Conservation (phyloP, 2,888 invertebrate genomes). For the Drosophila pseudotalamancana region DNA sequence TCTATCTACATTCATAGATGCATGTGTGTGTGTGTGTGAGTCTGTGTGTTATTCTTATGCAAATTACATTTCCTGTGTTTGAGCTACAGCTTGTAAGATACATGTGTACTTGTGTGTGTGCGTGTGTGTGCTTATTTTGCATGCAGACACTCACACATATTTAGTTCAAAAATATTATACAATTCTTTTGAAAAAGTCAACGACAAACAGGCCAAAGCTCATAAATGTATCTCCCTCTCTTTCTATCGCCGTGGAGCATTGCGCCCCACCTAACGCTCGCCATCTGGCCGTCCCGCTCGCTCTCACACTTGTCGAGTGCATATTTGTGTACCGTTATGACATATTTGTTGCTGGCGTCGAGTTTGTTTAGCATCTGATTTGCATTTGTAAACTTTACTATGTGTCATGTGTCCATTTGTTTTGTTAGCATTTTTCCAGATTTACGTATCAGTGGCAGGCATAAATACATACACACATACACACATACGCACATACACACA, state of each 20-base stretch:
- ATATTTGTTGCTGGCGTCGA: conserved; percentile 75
- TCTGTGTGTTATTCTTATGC: conserved; percentile 74
- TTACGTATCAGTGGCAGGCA: conserved; percentile 62
- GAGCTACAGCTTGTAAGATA: conserved; percentile 78
- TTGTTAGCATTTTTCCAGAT: conserved; percentile 63
- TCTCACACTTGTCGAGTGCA: conserved; percentile 37
- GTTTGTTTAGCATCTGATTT: conserved; percentile 78
- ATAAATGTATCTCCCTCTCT: conserved; percentile 56
- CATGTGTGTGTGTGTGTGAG: conserved; percentile 27
- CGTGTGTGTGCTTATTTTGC: conserved; percentile 60
- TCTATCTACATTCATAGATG: conserved; percentile 9
- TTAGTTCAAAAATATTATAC: conserved; percentile 74
- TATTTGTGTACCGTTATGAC: conserved; percentile 70
- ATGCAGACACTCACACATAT: conserved; percentile 51
- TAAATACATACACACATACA: not conserved
- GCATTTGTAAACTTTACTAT: conserved; percentile 78
- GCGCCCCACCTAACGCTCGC: not conserved
- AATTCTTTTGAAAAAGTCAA: conserved; percentile 76
- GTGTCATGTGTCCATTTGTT: conserved; percentile 64
- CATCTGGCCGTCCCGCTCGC: conserved; percentile 1
- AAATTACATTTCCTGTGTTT: conserved; percentile 79
- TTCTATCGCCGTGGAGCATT: not conserved
- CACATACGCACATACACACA: not conserved
- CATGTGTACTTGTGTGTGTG: conserved; percentile 55
- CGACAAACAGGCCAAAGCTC: conserved; percentile 67